Base-by-base conservation (phyloP, 2,888 invertebrate genomes). In the Zygothrica quintamaculata region DNA sequence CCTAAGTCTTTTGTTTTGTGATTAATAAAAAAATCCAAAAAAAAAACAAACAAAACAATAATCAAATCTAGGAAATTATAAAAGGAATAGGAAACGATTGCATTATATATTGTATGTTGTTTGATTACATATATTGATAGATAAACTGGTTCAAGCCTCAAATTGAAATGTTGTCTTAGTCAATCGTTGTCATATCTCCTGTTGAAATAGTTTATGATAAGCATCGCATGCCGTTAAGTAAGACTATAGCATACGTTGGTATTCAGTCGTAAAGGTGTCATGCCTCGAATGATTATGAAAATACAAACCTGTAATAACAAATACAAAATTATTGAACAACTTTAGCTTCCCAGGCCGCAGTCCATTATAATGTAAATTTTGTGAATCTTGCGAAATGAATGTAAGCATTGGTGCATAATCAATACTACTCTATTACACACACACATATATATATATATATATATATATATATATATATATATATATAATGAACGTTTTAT, bases 341-440 rank as follows among this genome's bases (percentile, higher is more conserved):
- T 55, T 37, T 22, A 37, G 48, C 36, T 44, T 43, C 43, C n/a
- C n/a, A n/a, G n/a, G n/a, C n/a, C n/a, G n/a, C n/a, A n/a, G n/a
- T n/a, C 51, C 56, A 74, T 80, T 77, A 71, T 69, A 36, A 84
- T 80, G 82, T 72, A 60, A 80, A 84, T 84, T 40, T 53, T 34
- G 53, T 55, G 50, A 46, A 42, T 48, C 57, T 80, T 78, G 72
- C 75, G 47, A 81, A 74, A 84, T 55, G 48, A 42, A 43, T 44
- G 50, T 36, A 22, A 16, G 36, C 33, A 11, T 60, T 44, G 68
- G 57, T 42, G 64, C 56, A 66, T 65, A 65, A 68, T 70, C 52
- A 51, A 39, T 16, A 26, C 3, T 9, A 39, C 39, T 51, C 16
- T 22, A 13, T 15, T 9, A 7, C 44, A n/a, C n/a, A n/a, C n/a